phyloP scores from a whole-genome alignment of 2,797 vertebrate species.

The Rhinella marina region DNA sequence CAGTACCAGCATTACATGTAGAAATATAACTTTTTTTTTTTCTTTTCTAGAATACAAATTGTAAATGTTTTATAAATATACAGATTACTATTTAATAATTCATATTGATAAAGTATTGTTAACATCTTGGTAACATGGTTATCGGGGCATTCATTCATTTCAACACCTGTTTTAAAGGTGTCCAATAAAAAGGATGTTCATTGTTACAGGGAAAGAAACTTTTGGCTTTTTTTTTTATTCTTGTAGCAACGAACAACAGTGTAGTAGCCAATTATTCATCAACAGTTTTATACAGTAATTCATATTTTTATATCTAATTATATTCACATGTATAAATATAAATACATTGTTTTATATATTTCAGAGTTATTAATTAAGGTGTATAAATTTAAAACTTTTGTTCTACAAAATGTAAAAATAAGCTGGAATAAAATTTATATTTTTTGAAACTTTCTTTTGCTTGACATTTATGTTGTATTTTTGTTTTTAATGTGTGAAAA shows the following conservation, averaged over 20 bases:
- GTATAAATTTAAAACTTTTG: constrained; percentile 53
- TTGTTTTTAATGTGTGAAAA: neutral
- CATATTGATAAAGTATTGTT: constrained; percentile 52
- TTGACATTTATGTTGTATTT: neutral
- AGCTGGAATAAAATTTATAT: constrained; percentile 59
- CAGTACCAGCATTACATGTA: neutral
- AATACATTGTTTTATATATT: constrained; percentile 61
- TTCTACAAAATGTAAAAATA: constrained; percentile 55
- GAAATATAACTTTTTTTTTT: neutral
- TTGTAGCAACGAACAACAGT: constrained; percentile 5
- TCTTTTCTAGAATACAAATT: constrained; percentile 24
- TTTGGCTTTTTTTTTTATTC: neutral
- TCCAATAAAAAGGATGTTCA: neutral
- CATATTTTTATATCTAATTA: constrained; percentile 62
- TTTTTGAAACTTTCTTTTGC: constrained; percentile 47
- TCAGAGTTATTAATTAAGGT: constrained; percentile 59
- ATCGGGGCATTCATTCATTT: constrained; percentile 8
- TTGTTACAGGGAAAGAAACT: neutral
- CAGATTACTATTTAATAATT: constrained; percentile 52
- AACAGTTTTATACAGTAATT: constrained; percentile 56
- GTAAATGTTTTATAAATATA: constrained; percentile 47
- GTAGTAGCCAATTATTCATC: constrained; percentile 41
- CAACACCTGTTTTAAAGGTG: constrained; percentile 58
- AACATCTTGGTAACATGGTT: constrained; percentile 33
- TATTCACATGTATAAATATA: constrained; percentile 60